Evolutionary conservation across 2,888 invertebrate genomes (phyloP).

Genomic region (Alitta virens): DNA sequence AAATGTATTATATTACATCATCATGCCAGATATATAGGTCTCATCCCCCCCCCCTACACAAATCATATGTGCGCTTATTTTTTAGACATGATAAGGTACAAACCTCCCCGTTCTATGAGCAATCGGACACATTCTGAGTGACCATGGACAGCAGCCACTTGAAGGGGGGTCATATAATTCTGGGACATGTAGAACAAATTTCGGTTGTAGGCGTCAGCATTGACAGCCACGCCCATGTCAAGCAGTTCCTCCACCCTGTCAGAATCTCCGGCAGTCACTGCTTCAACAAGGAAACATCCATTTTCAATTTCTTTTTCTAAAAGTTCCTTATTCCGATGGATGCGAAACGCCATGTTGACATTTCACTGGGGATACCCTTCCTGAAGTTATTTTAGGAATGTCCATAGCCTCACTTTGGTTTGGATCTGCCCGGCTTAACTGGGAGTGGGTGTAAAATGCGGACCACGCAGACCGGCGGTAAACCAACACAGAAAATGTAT

Average conservation of each 20-base stretch:
- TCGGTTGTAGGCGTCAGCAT: constrained; percentile 48
- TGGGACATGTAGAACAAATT: constrained; percentile 49
- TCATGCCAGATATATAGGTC: too few species aligned
- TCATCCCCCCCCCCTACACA: too few species aligned
- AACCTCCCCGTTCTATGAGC: constrained; percentile 43
- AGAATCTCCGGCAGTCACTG: constrained; percentile 35
- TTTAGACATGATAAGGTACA: too few species aligned
- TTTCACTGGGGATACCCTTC: too few species aligned
- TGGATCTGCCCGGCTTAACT: too few species aligned
- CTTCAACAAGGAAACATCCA: constrained; percentile 38
- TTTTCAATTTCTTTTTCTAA: constrained; percentile 36
- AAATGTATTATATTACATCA: too few species aligned
- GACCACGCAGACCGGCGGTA: too few species aligned
- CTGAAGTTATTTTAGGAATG: too few species aligned
- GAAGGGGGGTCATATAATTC: constrained; percentile 51
- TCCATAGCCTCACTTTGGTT: too few species aligned
- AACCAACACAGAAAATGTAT: too few species aligned
- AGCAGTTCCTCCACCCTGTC: constrained; percentile 34
- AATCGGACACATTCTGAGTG: constrained; percentile 32
- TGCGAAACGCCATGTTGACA: constrained; percentile 15
- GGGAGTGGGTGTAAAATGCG: too few species aligned
- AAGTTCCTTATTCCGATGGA: constrained; percentile 10
- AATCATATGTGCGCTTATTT: too few species aligned
- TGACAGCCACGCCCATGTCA: constrained; percentile 40
- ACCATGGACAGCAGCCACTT: constrained; percentile 38